Conservation (phyloP, 2,888 invertebrate genomes). For the Phalera bucephala region DNA sequence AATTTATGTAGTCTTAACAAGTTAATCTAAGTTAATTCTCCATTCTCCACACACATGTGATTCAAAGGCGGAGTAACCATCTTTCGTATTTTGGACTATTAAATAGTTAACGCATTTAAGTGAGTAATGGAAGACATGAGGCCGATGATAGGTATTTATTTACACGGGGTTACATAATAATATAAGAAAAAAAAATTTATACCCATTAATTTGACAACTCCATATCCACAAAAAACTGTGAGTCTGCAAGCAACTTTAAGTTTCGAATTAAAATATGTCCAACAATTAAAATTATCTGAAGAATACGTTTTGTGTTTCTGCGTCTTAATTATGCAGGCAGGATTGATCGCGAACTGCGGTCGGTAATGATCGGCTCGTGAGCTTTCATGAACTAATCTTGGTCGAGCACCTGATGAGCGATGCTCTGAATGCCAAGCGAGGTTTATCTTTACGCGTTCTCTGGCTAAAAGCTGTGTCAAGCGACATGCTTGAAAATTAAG, state of each 20-base stretch:
- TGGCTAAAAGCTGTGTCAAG: slow-evolving; percentile 10
- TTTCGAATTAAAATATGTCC: slow-evolving; percentile 34
- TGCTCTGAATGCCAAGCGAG: slow-evolving; percentile 26
- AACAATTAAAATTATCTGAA: slow-evolving; percentile 36
- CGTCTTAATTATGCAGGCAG: slow-evolving; percentile 63
- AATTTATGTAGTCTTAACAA: too few relatives aligned
- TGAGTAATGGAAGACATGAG: too few relatives aligned
- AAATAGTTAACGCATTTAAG: too few relatives aligned
- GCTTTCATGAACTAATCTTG: slow-evolving; percentile 62
- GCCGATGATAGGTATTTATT: too few relatives aligned
- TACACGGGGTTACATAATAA: too few relatives aligned
- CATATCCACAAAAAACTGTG: neutral
- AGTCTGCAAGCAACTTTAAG: neutral
- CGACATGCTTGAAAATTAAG: neutral
- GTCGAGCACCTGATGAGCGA: slow-evolving; percentile 34
- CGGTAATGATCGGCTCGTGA: slow-evolving; percentile 62
- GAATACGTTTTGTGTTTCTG: slow-evolving; percentile 47
- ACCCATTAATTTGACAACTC: too few relatives aligned
- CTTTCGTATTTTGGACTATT: too few relatives aligned
- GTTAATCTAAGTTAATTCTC: too few relatives aligned
- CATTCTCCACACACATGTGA: too few relatives aligned
- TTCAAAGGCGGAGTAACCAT: too few relatives aligned
- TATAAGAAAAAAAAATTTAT: too few relatives aligned
- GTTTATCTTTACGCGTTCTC: slow-evolving; percentile 33
- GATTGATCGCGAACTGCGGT: slow-evolving; percentile 61